A percentile compares a stretch with the other conserved stretches of the same genome.
Evolutionary conservation across 2,113 vertebrate species (phyloP).

Genomic region (Boleophthalmus pectinirostris): DNA sequence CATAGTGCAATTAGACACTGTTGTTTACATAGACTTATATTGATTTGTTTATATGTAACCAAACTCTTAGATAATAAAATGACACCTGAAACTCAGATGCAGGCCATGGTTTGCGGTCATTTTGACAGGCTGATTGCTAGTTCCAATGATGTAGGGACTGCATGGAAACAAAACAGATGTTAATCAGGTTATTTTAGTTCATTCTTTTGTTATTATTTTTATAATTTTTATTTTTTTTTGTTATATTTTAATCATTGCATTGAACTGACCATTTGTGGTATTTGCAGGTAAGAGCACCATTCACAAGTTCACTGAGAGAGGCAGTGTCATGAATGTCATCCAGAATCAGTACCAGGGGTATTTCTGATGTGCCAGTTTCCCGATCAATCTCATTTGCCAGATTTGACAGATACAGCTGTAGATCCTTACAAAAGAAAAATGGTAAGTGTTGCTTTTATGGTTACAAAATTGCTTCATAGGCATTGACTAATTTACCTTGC

Average conservation of each 20-base stretch:
- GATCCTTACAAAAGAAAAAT: slow-evolving; percentile 77
- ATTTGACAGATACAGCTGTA: slow-evolving; percentile 96
- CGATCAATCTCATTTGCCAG: slow-evolving; percentile 96
- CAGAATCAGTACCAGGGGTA: slow-evolving; percentile 91
- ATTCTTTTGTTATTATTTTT: too few species aligned
- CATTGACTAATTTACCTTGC: slow-evolving; percentile 83
- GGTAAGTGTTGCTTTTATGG: not conserved
- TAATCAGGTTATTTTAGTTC: not conserved
- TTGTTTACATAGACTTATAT: not conserved
- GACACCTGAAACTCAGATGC: slow-evolving; percentile 93
- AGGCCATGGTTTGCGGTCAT: slow-evolving; percentile 95
- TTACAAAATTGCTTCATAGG: not conserved
- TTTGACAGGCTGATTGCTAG: slow-evolving; percentile 96
- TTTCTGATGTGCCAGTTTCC: slow-evolving; percentile 83
- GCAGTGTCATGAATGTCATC: slow-evolving; percentile 90
- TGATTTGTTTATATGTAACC: not conserved
- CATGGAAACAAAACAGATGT: slow-evolving; percentile 11
- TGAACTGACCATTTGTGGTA: slow-evolving; percentile 96
- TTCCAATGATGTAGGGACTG: slow-evolving; percentile 97
- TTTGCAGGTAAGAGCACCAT: slow-evolving; percentile 97
- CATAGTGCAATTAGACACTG: not conserved
- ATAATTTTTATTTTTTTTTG: too few species aligned
- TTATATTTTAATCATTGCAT: not conserved
- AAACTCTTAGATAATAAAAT: not conserved
- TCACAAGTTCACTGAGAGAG: slow-evolving; percentile 94